Base-by-base conservation (phyloP, 1,140 invertebrate genomes). In the Camponotus vicinus region DNA sequence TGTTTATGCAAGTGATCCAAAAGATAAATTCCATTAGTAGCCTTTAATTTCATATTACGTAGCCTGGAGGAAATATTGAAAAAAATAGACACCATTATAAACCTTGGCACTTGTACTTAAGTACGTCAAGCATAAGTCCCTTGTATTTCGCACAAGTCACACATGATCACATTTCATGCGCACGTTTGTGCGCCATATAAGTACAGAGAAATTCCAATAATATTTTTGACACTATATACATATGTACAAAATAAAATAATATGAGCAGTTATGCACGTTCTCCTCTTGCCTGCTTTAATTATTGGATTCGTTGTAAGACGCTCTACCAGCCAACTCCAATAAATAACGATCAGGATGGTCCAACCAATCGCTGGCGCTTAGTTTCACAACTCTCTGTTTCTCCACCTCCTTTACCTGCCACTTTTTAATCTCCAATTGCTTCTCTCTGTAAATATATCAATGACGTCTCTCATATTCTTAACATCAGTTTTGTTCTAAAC, bases 261-360 rank as follows among this genome's bases (percentile, higher is more conserved):
- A 82, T 71, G 61, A 86, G 75, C 78, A 67, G 40, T 67, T 80
- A 71, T 66, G 55, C 52, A 61, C 49, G 55, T n/a, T 57, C 32
- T 63, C 0, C 21, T 21, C n/a, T 15, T 8, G 27, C 52, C 9
- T 11, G 0, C 5, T 34, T 59, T 91, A 91, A 4, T 90, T 91
- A 67, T 89, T 90, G 18, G 90, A 87, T 75, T 91, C 89, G 88
- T 95, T 96, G 84, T 98, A 98, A 89, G 97, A 97, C 42, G 97
- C 96, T 59, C 97, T 95, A 27, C 98, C 98, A 18, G 97, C 98
- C 89, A 99, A 95, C 93, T 98, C 97, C 70, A 99, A 95, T 49
- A 99, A 95, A 93, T 97, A 97, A 85, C 98, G 96, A 95, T 99
- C 98, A 3, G 98, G 98, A 96, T 99, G 98, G 93, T 99, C 98